Percentiles rank a stretch among this genome's conserved stretches.
Conservation (phyloP, 2,888 invertebrate species). For the Tryphoninae sp. region DNA sequence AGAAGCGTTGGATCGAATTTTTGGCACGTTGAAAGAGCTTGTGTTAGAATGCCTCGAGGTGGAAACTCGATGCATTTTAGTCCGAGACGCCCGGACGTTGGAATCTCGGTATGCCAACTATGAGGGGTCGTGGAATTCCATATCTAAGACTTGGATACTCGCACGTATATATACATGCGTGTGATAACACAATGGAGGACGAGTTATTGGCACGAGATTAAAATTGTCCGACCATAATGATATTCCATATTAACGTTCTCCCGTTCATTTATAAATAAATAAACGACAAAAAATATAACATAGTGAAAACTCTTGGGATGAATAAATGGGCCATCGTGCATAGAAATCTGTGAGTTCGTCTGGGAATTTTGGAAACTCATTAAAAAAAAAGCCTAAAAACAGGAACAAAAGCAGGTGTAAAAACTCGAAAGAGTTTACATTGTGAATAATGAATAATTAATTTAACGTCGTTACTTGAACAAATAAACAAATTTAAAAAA, state of each 20-base stretch:
- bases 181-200: conserved; percentile 16
- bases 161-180: conserved; percentile 45
- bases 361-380: no score
- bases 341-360: not conserved
- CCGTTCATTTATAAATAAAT: conserved; percentile 22
- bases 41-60: conserved; percentile 41
- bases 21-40: conserved; percentile 9
- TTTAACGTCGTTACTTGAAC: no score
- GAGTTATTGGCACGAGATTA: conserved; percentile 65
- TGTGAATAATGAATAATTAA: no score
- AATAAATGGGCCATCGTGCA: not conserved
- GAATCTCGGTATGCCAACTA: conserved; percentile 72
- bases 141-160: conserved; percentile 42
- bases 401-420: no score
- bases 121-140: conserved; percentile 65
- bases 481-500: no score
- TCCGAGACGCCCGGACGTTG: conserved; percentile 69
- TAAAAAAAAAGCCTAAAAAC: no score
- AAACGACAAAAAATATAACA: conserved; percentile 10
- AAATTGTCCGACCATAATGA: conserved; percentile 58
- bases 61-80: conserved; percentile 58
- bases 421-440: no score
- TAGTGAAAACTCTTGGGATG: not conserved
- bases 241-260: not conserved
- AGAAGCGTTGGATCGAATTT: conserved; percentile 5